These are phyloP conservation scores for Ecdyonurus torrentis DNA, from an alignment of 2,888 invertebrate species.

Conservation along the genomic window DNA sequence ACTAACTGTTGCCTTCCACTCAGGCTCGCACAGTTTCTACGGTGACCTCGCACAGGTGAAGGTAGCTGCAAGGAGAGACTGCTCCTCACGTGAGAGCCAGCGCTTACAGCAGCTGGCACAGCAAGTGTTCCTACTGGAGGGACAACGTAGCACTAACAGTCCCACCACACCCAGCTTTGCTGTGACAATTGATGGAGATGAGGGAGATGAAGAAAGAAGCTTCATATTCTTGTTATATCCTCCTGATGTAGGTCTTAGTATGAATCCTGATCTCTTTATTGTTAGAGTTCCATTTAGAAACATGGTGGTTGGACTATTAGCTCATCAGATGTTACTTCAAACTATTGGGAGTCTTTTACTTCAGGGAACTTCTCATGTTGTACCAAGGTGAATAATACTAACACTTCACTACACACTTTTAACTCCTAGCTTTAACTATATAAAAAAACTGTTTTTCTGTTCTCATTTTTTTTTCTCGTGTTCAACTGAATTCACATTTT, in stretches of 20 bases:
- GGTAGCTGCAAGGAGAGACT: constrained; percentile 81
- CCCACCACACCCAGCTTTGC: constrained; percentile 9
- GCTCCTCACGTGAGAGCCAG: constrained; percentile 66
- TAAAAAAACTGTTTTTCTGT: too few relatives aligned
- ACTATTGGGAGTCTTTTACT: constrained; percentile 75
- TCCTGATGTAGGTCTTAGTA: constrained; percentile 44
- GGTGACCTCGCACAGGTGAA: constrained; percentile 85
- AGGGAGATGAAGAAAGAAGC: constrained; percentile 56
- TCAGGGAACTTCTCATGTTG: constrained; percentile 48
- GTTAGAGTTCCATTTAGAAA: constrained; percentile 75
- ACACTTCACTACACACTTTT: too few relatives aligned
- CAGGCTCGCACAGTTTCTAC: constrained; percentile 86
- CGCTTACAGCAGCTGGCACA: constrained; percentile 75
- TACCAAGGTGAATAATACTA: constrained; percentile 44
- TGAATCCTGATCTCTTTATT: constrained; percentile 60
- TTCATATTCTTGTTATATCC: constrained; percentile 78
- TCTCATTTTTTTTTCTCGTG: too few relatives aligned
- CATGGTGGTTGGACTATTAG: constrained; percentile 72
- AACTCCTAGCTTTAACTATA: too few relatives aligned
- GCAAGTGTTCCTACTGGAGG: constrained; percentile 51
- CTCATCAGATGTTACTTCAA: constrained; percentile 85
- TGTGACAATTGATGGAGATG: constrained; percentile 17
- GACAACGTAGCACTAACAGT: constrained; percentile 26
- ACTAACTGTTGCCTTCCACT: constrained; percentile 76
- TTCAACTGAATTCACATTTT: too few relatives aligned